Percentiles rank a stretch among this genome's conserved stretches.
Evolutionary conservation across 2,797 vertebrate species (phyloP).

Genomic region (Heterohyrax brucei): DNA sequence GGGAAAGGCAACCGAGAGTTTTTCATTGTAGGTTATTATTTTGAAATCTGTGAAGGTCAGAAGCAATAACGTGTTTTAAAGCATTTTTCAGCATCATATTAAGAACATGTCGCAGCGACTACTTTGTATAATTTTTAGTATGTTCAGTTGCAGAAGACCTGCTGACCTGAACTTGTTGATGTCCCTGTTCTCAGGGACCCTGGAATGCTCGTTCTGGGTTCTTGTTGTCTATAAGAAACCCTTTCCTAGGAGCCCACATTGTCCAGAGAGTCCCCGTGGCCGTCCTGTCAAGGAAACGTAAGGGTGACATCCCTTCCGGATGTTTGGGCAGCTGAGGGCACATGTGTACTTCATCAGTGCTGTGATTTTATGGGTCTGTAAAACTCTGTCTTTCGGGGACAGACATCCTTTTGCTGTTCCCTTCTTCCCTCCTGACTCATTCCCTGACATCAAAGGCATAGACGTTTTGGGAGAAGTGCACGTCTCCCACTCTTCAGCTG

Average conservation of each 20-base stretch:
- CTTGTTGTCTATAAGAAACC: background rate
- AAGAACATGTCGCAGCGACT: background rate
- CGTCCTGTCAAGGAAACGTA: background rate
- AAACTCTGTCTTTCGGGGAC: background rate
- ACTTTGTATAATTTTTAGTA: background rate
- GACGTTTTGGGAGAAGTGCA: background rate
- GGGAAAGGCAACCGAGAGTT: background rate
- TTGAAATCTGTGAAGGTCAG: background rate
- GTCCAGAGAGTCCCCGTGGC: accelerated
- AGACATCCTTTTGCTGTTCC: background rate
- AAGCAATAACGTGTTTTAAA: background rate
- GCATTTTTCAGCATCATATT: background rate
- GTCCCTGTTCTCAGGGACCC: background rate
- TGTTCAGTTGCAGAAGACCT: background rate
- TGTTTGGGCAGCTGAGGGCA: accelerated
- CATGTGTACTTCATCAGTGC: accelerated
- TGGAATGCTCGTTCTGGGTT: background rate
- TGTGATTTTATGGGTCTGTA: accelerated
- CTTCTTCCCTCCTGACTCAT: no score
- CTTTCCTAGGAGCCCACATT: background rate
- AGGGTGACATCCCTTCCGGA: background rate
- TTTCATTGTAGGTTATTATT: background rate
- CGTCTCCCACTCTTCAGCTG: no score
- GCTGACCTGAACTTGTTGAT: background rate
- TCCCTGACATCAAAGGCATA: background rate